phyloP scores from a whole-genome alignment of 2,113 vertebrate genomes.

The Speoplatyrhinus poulsoni region DNA sequence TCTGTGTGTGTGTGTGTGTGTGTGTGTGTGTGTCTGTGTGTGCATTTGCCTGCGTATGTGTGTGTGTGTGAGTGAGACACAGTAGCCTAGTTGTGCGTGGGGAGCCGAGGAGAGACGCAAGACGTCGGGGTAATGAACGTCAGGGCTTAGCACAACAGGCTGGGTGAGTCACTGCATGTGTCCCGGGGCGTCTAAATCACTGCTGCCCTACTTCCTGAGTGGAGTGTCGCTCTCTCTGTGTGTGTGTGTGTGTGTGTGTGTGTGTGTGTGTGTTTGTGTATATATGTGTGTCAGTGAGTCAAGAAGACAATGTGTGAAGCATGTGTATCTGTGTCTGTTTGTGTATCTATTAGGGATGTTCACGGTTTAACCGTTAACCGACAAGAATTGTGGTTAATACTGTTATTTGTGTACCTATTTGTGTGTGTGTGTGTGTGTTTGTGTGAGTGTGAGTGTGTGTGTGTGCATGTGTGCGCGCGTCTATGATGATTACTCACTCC shows the following conservation, averaged over 20 bases:
- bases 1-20: not conserved
- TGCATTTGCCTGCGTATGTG: not conserved
- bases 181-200: constrained; percentile 43
- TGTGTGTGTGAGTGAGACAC: not conserved
- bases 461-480: not conserved
- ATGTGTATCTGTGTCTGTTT: no score
- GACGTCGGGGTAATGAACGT: constrained; percentile 45
- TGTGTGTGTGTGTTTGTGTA: constrained; percentile 12
- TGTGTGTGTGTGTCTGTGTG: not conserved
- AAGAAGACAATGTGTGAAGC: not conserved
- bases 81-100: not conserved
- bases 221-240: not conserved
- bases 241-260: constrained; percentile 5
- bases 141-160: constrained; percentile 53
- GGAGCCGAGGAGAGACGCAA: constrained; percentile 31
- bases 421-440: no score
- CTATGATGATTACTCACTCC: constrained; percentile 58
- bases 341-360: no score
- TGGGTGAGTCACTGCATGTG: constrained; percentile 52
- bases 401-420: no score
- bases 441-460: no score
- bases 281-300: not conserved
- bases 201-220: constrained; percentile 52
- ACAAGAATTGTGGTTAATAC: no score
- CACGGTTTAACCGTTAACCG: no score